Evolutionary conservation across 2,797 vertebrate species (phyloP).

Genomic region (Chaetophractus vellerosus): DNA sequence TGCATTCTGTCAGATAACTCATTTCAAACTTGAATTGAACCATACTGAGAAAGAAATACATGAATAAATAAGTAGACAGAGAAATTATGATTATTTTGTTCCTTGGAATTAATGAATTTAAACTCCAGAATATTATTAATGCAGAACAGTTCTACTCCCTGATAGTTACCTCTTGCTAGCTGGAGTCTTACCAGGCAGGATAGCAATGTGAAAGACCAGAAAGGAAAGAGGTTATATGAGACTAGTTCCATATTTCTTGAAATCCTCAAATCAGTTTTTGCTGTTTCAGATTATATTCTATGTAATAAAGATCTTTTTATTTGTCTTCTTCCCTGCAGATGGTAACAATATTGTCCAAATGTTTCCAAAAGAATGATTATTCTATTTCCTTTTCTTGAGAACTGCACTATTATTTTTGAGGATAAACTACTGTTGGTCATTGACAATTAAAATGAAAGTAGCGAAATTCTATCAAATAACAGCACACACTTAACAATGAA

Average conservation of each 20-base stretch:
- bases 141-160: not conserved
- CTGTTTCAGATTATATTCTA: not conserved
- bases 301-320: not conserved
- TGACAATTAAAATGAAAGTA: not conserved
- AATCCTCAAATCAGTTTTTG: not conserved
- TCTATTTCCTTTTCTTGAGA: not conserved
- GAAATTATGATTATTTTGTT: not conserved
- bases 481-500: constrained; percentile 53
- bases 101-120: not conserved
- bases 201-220: not conserved
- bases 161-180: not conserved
- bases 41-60: not conserved
- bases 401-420: not conserved
- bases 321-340: not conserved
- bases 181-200: not conserved
- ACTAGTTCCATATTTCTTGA: not conserved
- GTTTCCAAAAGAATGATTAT: not conserved
- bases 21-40: not conserved
- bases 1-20: not conserved
- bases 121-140: not conserved
- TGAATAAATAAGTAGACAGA: not conserved
- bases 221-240: not conserved
- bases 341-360: not conserved
- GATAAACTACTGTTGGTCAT: not conserved
- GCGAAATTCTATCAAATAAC: constrained; percentile 24